phyloP scores from a whole-genome alignment of 2,888 invertebrate species.

The Sympetrum striolatum region DNA sequence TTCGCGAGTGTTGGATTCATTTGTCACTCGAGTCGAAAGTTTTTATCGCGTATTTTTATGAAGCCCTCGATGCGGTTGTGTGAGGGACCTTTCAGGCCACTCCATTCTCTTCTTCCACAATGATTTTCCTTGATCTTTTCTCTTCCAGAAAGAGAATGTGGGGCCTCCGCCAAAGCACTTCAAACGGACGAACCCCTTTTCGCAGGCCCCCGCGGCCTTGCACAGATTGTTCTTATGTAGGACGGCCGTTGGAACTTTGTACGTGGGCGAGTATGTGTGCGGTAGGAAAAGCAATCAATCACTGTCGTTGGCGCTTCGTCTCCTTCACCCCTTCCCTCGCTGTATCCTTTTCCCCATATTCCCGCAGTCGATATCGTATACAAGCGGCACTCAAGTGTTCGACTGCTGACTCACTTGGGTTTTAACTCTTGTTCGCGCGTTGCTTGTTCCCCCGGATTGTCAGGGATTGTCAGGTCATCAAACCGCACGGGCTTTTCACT shows the following conservation, averaged over 20 bases:
- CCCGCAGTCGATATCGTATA: neutral
- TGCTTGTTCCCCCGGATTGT: neutral
- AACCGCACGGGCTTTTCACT: no score
- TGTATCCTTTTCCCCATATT: neutral
- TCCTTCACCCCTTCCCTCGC: neutral
- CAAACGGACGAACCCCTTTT: neutral
- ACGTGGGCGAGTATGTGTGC: neutral
- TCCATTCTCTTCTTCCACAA: neutral
- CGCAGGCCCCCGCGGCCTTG: neutral
- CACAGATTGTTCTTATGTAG: conserved; percentile 3
- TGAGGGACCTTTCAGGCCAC: neutral
- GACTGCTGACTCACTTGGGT: neutral
- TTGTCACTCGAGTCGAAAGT: conserved; percentile 26
- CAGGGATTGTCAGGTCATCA: neutral
- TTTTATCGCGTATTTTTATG: neutral
- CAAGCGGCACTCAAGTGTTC: neutral
- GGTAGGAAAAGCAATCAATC: conserved; percentile 31
- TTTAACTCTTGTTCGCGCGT: neutral
- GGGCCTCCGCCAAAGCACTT: neutral
- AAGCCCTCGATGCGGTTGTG: neutral
- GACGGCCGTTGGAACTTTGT: neutral
- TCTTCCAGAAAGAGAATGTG: neutral
- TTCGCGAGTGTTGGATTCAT: conserved; percentile 9
- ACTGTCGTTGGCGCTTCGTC: neutral
- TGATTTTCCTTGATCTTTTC: no score